A percentile compares a stretch with the other conserved stretches of the same genome.
Evolutionary conservation across 2,888 invertebrate genomes (phyloP).

Genomic region (Hermodice carunculata): DNA sequence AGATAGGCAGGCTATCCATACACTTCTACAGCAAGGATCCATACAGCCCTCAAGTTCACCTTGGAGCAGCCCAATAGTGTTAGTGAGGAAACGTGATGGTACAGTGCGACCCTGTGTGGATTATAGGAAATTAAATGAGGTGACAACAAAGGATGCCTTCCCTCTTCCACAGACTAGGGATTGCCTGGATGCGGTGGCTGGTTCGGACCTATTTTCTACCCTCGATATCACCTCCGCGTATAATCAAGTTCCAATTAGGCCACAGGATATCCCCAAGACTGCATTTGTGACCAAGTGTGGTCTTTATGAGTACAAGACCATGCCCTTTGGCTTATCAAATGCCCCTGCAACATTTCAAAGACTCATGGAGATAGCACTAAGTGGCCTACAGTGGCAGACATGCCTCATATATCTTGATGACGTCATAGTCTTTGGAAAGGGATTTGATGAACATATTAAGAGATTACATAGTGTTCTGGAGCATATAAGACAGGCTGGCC

Average conservation of each 20-base stretch:
- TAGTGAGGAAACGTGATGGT: neutral
- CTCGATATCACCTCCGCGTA: constrained; percentile 2
- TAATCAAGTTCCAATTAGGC: neutral
- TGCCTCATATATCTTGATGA: constrained; percentile 7
- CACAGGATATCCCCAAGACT: constrained; percentile 5
- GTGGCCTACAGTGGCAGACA: neutral
- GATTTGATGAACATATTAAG: neutral
- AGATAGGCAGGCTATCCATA: neutral
- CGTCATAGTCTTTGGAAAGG: neutral
- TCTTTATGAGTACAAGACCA: neutral
- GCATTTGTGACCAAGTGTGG: neutral
- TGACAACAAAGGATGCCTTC: neutral
- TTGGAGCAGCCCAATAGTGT: neutral
- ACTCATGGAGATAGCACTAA: neutral
- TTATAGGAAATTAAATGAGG: constrained; percentile 2
- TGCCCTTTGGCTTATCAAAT: constrained; percentile 8
- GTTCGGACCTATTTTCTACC: neutral
- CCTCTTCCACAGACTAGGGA: neutral
- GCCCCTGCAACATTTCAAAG: neutral
- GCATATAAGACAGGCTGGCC: neutral
- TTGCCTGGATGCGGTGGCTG: neutral
- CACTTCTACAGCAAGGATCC: neutral
- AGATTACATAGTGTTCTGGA: neutral
- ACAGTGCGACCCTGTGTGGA: neutral
- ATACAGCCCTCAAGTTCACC: neutral